Evolutionary conservation across 37 sponge, comb jelly and placozoan species (phyloP).

Genomic region (Beroe ovata): DNA sequence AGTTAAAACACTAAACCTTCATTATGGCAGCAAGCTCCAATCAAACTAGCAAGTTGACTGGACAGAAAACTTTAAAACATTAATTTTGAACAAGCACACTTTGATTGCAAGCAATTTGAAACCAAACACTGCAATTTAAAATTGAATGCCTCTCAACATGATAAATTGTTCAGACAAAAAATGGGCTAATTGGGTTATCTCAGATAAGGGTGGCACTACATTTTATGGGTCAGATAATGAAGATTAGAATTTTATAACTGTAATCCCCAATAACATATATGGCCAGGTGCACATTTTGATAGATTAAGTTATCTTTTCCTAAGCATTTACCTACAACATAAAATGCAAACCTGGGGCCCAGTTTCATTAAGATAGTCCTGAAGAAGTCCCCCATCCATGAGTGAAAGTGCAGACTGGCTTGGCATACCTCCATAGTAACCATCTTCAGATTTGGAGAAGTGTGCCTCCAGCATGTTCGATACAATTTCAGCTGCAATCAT

Average conservation of each 20-base stretch:
- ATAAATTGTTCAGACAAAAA: neutral
- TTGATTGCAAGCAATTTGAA: neutral
- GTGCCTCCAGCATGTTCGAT: constrained; percentile 17
- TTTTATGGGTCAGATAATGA: too few species aligned
- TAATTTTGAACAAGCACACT: too few species aligned
- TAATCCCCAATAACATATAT: too few species aligned
- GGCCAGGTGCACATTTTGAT: too few species aligned
- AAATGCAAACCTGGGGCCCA: constrained; percentile 47
- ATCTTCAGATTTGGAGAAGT: constrained; percentile 2
- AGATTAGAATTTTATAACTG: too few species aligned
- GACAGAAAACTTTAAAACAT: too few species aligned
- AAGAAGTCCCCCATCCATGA: constrained; percentile 48
- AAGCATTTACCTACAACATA: too few species aligned
- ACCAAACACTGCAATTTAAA: neutral
- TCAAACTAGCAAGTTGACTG: too few species aligned
- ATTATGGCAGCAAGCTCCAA: neutral
- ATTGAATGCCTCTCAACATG: neutral
- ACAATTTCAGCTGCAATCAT: constrained; percentile 44
- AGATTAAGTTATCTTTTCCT: too few species aligned
- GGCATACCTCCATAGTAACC: constrained; percentile 24
- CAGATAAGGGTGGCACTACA: too few species aligned
- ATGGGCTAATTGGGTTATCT: neutral
- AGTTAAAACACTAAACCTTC: neutral
- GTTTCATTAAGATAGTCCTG: constrained; percentile 53
- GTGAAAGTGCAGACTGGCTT: neutral